Evolutionary conservation across 2,888 invertebrate species (phyloP).

Genomic region (Leptopilina drosophilae): DNA sequence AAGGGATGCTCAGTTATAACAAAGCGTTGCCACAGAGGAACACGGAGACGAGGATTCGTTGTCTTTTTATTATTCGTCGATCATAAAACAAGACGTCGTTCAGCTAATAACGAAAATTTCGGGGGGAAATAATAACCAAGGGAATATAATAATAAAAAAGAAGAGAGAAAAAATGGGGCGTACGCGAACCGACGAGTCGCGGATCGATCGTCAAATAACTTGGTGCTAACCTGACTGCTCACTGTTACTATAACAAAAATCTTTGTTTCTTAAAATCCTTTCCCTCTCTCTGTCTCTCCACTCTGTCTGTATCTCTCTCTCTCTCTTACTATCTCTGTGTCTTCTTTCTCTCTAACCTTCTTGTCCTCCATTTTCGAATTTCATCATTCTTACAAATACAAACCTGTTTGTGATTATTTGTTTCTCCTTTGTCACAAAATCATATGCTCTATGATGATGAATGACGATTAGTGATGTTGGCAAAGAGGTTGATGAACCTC

Average conservation of each 20-base stretch:
- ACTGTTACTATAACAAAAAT: slow-evolving; percentile 40
- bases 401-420: neutral
- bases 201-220: slow-evolving; percentile 74
- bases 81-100: slow-evolving; percentile 5
- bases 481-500: slow-evolving; percentile 40
- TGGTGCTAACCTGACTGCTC: slow-evolving; percentile 55
- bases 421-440: neutral
- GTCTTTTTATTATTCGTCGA: slow-evolving; percentile 9
- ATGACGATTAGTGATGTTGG: neutral
- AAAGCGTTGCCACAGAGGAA: slow-evolving; percentile 35
- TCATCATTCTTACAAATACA: neutral
- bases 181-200: slow-evolving; percentile 68
- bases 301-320: neutral
- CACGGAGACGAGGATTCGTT: slow-evolving; percentile 29
- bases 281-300: neutral
- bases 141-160: no score
- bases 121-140: no score
- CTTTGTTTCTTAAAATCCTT: neutral
- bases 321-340: no score
- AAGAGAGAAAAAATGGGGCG: slow-evolving; percentile 68
- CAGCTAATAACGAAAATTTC: no score
- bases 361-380: neutral
- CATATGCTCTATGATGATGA: neutral
- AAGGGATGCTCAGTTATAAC: slow-evolving; percentile 51
- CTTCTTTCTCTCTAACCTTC: no score